Percentiles rank a stretch among this genome's conserved stretches.
phyloP scores from a whole-genome alignment of 1,140 invertebrate genomes.

The Conus ventricosus region DNA sequence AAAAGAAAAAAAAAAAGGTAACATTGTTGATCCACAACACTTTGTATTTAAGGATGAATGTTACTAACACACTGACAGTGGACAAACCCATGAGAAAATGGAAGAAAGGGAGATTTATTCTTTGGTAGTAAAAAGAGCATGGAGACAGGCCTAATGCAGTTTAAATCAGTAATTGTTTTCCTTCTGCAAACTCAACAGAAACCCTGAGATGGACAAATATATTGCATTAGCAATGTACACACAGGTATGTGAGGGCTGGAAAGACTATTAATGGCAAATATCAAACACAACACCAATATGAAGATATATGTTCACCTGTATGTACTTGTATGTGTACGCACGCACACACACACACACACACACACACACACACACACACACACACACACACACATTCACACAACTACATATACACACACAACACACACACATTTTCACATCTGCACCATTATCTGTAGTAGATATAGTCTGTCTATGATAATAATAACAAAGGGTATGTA shows the following conservation, averaged over 20 bases:
- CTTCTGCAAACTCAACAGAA: neutral
- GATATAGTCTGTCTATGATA: neutral
- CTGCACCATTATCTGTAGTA: neutral
- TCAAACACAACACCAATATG: neutral
- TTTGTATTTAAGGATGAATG: neutral
- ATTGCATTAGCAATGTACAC: conserved; percentile 3
- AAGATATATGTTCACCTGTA: neutral
- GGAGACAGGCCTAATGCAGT: neutral
- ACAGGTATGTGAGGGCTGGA: neutral
- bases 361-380: neutral
- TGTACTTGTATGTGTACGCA: neutral
- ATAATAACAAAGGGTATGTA: neutral
- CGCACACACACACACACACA: neutral
- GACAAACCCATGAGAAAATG: neutral
- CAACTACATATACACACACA: too few species aligned
- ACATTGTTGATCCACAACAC: neutral
- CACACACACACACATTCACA: too few species aligned
- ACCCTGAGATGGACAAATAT: neutral
- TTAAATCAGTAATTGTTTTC: neutral
- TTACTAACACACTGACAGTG: neutral
- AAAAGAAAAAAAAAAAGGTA: too few species aligned
- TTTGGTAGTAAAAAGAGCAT: neutral
- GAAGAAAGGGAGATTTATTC: neutral
- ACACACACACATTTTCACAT: too few species aligned
- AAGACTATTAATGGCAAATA: neutral